phyloP scores from a whole-genome alignment of 1,140 invertebrate species.

The Mycetomoellerius zeteki region DNA sequence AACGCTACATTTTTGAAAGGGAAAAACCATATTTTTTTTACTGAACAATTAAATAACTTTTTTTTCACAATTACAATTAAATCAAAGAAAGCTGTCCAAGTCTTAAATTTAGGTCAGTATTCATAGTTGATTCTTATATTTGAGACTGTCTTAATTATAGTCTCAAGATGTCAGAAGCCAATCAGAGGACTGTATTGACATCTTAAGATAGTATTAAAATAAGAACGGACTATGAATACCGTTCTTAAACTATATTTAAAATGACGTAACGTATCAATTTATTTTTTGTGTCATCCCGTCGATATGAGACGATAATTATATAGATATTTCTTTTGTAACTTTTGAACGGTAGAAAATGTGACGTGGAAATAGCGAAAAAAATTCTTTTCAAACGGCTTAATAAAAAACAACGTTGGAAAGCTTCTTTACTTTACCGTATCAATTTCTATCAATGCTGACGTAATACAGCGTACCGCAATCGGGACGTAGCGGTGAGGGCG shows the following conservation, averaged over 20 bases:
- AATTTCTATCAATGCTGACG: constrained; percentile 59
- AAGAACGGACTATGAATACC: no score
- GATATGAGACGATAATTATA: background rate
- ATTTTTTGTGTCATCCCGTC: background rate
- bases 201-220: no score
- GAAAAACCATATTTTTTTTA: background rate
- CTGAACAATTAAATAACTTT: background rate
- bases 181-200: no score
- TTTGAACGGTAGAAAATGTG: background rate
- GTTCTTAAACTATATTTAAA: background rate
- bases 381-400: background rate
- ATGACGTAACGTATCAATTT: background rate
- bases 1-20: background rate
- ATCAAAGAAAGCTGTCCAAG: no score
- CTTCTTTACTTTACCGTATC: constrained; percentile 36
- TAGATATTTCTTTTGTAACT: background rate
- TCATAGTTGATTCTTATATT: no score
- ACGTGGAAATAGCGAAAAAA: background rate
- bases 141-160: no score
- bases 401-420: background rate
- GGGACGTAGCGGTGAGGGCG: constrained; percentile 30
- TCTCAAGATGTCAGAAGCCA: no score
- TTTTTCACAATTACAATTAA: no score
- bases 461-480: constrained; percentile 43
- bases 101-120: no score